phyloP scores from a whole-genome alignment of 2,113 vertebrate genomes.

The Scophthalmus maximus region DNA sequence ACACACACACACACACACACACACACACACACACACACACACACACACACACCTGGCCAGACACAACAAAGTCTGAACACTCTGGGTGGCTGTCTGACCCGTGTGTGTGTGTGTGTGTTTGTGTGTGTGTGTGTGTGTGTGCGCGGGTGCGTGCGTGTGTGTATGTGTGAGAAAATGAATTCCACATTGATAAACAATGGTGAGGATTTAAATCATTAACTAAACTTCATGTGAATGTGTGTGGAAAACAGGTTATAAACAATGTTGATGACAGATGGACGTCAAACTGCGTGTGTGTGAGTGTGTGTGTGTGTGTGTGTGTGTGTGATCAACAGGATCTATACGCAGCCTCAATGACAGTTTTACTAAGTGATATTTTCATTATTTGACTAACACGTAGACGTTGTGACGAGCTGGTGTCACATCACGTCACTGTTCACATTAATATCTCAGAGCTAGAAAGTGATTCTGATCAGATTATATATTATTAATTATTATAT shows the following conservation, averaged over 20 bases:
- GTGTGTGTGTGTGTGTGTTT: background rate
- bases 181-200: slow-evolving; percentile 35
- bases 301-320: slow-evolving; percentile 13
- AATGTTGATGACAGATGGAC: slow-evolving; percentile 26
- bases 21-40: slow-evolving; percentile 28
- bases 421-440: too few species aligned
- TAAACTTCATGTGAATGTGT: too few species aligned
- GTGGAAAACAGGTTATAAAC: slow-evolving; percentile 17
- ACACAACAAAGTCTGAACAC: slow-evolving; percentile 61
- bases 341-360: background rate
- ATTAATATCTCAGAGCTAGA: background rate
- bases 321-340: background rate
- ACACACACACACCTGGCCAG: slow-evolving; percentile 56
- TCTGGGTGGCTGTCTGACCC: slow-evolving; percentile 39
- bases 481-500: too few species aligned
- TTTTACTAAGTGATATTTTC: background rate
- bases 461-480: background rate
- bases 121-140: slow-evolving; percentile 25
- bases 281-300: background rate
- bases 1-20: slow-evolving; percentile 33
- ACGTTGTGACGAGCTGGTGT: too few species aligned
- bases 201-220: slow-evolving; percentile 10
- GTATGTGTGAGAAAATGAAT: slow-evolving; percentile 39
- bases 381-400: too few species aligned
- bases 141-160: slow-evolving; percentile 29